These are phyloP conservation scores for Cirrhinus mrigala DNA, from an alignment of 2,797 vertebrate genomes.

Conservation along the genomic window DNA sequence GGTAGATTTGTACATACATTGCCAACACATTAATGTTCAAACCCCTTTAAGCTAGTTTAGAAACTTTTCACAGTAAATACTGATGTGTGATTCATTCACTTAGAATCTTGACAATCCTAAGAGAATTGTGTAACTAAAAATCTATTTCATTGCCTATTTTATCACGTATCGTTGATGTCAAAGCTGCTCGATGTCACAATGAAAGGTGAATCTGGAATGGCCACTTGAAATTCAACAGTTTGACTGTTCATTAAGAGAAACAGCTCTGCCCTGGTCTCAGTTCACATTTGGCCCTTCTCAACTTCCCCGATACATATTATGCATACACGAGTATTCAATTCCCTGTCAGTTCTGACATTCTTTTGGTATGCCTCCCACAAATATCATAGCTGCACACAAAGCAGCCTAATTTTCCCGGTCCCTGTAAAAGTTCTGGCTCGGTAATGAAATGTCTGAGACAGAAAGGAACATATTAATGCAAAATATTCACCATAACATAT, in stretches of 20 bases:
- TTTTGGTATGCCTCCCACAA: conserved; percentile 39
- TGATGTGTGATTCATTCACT: not conserved
- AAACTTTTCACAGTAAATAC: not conserved
- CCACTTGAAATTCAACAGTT: conserved; percentile 44
- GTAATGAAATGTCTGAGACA: conserved; percentile 47
- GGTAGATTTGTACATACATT: too few relatives aligned
- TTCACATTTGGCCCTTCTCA: conserved; percentile 30
- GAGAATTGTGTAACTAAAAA: not conserved
- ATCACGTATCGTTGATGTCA: not conserved
- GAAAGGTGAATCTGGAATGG: conserved; percentile 39
- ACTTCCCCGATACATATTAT: conserved; percentile 30
- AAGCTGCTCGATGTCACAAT: conserved; percentile 7
- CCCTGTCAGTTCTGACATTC: conserved; percentile 38
- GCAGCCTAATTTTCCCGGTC: conserved; percentile 40
- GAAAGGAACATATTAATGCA: conserved; percentile 36
- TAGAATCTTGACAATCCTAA: not conserved
- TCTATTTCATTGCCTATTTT: not conserved
- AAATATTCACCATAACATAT: conserved; percentile 54
- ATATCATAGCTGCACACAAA: conserved; percentile 49
- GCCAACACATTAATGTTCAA: too few relatives aligned
- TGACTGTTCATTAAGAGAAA: conserved; percentile 49
- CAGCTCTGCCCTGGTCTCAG: conserved; percentile 18
- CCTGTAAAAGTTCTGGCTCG: conserved; percentile 29
- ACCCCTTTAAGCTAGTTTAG: too few relatives aligned
- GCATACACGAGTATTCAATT: conserved; percentile 30